phyloP scores from a whole-genome alignment of 2,888 invertebrate genomes.

The Tetrapedia diversipes region DNA sequence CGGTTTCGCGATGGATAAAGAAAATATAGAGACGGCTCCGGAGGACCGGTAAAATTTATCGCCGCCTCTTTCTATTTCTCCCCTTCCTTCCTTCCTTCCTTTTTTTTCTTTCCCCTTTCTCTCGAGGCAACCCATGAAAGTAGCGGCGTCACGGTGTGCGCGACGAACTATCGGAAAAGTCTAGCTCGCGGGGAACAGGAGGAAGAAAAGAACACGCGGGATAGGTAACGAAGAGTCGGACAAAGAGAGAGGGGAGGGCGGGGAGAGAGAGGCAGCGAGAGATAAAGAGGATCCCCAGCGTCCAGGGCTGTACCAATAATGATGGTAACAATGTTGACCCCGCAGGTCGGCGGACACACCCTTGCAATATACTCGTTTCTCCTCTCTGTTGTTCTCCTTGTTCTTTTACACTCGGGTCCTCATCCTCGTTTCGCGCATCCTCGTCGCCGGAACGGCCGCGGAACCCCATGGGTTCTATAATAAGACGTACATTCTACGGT shows the following conservation, averaged over 20 bases:
- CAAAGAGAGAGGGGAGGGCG: background rate
- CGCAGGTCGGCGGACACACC: conserved; percentile 75
- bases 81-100: background rate
- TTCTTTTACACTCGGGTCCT: conserved; percentile 37
- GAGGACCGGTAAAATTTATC: conserved; percentile 57
- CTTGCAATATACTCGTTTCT: conserved; percentile 70
- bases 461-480: conserved; percentile 67
- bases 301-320: conserved; percentile 71
- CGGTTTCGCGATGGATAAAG: conserved; percentile 60
- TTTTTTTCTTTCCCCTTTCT: background rate
- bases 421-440: conserved; percentile 31
- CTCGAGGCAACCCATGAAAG: background rate
- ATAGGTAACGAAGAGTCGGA: background rate
- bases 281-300: conserved; percentile 8
- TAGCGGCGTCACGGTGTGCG: background rate
- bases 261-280: background rate
- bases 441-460: conserved; percentile 40
- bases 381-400: conserved; percentile 20
- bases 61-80: conserved; percentile 27
- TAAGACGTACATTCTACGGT: conserved; percentile 72
- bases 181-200: background rate
- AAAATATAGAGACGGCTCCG: conserved; percentile 53
- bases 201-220: background rate
- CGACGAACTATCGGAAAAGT: conserved; percentile 35
- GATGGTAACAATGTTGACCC: conserved; percentile 79